Percentiles rank a stretch among this genome's conserved stretches.
Evolutionary conservation across 2,888 invertebrate species (phyloP).

Genomic region (Cryptus viduatorius): DNA sequence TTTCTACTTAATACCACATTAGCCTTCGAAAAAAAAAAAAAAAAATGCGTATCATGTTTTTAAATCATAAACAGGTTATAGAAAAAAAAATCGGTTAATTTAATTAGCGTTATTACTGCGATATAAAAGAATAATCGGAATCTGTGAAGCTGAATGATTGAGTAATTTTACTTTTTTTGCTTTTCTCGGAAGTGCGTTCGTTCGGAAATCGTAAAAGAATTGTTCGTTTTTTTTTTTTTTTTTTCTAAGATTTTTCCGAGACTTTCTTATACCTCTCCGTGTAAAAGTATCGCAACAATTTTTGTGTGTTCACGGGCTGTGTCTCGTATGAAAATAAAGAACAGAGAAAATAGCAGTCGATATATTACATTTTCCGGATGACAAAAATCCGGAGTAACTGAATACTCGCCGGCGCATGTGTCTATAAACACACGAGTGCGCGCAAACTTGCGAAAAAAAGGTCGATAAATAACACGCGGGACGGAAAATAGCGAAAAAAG

Average conservation of each 20-base stretch:
- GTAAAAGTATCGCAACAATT: background rate
- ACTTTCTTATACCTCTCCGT: background rate
- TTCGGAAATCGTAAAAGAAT: background rate
- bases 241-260: background rate
- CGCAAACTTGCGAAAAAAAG: conserved; percentile 13
- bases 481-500: background rate
- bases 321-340: conserved; percentile 2
- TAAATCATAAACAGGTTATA: too few relatives aligned
- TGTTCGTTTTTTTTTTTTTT: background rate
- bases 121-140: too few relatives aligned
- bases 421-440: conserved; percentile 10
- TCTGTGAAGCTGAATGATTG: too few relatives aligned
- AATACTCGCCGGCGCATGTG: background rate
- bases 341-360: conserved; percentile 19
- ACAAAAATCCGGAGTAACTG: background rate
- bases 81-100: too few relatives aligned
- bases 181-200: background rate
- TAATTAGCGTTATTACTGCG: too few relatives aligned
- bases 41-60: too few relatives aligned
- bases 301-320: background rate
- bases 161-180: background rate
- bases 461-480: conserved; percentile 36
- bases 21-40: too few relatives aligned
- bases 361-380: conserved; percentile 10
- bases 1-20: too few relatives aligned